A percentile compares a stretch with the other conserved stretches of the same genome.
phyloP scores from a whole-genome alignment of 2,113 vertebrate genomes.

The Hemichromis elongatus region DNA sequence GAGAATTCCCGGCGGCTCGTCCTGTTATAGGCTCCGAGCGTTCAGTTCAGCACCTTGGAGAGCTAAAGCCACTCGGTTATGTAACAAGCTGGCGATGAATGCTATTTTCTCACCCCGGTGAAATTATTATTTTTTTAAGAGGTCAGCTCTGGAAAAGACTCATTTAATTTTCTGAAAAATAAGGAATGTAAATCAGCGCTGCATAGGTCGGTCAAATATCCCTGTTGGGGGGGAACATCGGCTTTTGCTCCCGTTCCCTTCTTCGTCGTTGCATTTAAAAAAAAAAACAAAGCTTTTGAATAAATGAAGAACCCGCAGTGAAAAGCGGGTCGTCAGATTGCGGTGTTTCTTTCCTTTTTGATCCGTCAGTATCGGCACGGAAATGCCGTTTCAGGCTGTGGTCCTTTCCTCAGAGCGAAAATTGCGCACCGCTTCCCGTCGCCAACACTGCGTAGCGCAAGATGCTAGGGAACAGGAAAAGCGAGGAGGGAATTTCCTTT shows the following conservation, averaged over 20 bases:
- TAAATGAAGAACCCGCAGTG: background rate
- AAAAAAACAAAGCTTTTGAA: conserved; percentile 4
- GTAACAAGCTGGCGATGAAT: conserved; percentile 54
- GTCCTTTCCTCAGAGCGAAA: conserved; percentile 18
- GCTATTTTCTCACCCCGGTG: conserved; percentile 14
- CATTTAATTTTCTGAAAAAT: background rate
- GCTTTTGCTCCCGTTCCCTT: background rate
- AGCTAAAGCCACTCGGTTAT: conserved; percentile 67
- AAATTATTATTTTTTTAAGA: background rate
- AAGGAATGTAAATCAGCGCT: conserved; percentile 20
- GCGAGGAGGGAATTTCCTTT: conserved; percentile 32
- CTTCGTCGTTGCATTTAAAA: background rate
- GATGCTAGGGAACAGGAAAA: conserved; percentile 18
- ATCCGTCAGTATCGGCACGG: background rate
- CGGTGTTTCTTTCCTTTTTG: background rate
- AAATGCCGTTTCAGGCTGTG: background rate
- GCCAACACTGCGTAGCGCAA: conserved; percentile 37
- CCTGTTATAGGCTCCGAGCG: conserved; percentile 35
- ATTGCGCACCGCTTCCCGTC: conserved; percentile 48
- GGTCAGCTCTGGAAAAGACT: background rate
- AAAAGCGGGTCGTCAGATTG: background rate
- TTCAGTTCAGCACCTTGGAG: conserved; percentile 66
- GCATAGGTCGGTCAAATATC: conserved; percentile 25
- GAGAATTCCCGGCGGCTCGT: conserved; percentile 44
- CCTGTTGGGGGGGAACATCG: conserved; percentile 12